Evolutionary conservation across 2,888 invertebrate genomes (phyloP).

Genomic region (Eucera pruinosa): DNA sequence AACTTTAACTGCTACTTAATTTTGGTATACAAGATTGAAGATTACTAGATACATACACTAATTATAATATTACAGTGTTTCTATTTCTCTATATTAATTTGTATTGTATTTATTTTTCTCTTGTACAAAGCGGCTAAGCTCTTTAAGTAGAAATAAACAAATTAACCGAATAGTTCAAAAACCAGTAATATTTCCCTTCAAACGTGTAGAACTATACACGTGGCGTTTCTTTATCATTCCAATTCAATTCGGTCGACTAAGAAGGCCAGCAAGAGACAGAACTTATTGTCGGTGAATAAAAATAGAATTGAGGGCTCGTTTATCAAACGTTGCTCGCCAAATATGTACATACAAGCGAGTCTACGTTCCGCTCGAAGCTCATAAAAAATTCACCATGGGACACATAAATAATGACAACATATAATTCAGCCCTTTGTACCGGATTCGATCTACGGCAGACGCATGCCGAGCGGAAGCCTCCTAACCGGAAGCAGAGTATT

Average conservation of each 20-base stretch:
- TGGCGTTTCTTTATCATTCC: background rate
- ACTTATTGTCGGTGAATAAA: background rate
- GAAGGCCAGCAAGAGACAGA: background rate
- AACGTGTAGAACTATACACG: no score
- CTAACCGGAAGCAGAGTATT: constrained; percentile 41
- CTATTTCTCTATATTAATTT: no score
- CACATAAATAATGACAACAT: constrained; percentile 12
- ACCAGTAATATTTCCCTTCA: no score
- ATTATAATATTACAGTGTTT: no score
- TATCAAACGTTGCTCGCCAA: background rate
- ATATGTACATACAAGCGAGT: background rate
- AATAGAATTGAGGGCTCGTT: background rate
- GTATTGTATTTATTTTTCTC: no score
- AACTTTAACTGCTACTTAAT: no score
- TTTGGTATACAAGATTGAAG: no score
- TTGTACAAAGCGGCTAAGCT: no score
- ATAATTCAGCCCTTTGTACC: constrained; percentile 34
- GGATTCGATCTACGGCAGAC: constrained; percentile 20
- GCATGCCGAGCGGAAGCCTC: constrained; percentile 29
- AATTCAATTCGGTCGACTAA: background rate
- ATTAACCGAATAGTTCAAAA: no score
- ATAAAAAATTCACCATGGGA: constrained; percentile 16
- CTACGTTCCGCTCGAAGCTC: background rate
- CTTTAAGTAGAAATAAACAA: no score
- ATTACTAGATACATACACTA: no score